Evolutionary conservation across 2,888 invertebrate species (phyloP), one percentile per base, ranked within the genome.

Genomic region (Allophyes oxyacanthae): DNA sequence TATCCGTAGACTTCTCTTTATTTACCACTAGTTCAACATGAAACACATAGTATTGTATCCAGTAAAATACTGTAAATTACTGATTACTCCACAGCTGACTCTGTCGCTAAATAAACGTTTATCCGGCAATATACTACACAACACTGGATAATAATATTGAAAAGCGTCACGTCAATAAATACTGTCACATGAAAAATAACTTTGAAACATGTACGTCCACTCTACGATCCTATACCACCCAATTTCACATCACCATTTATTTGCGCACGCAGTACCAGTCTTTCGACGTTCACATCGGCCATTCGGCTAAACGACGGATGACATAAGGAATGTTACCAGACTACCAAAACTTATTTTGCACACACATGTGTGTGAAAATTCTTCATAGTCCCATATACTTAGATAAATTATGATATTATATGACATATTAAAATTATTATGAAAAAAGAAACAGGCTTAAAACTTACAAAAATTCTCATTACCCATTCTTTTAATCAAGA

Each of bases 21-120:
- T 80, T 83, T 85, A 83, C 69, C 79, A 86, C 82, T 78, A 81
- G 79, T 81, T 77, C 84, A 83, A 83, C 82, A 82, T 83, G 79
- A 77, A 80, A 78, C 84, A 83, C 87, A 82, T 78, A 74, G 75
- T 81, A 81, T 81, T 80, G 74, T 84, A 84, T 82, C 79, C 67
- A 79, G 71, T 72, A 82, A 77, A 79, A 82, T 81, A 81, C 71
- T 81, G 69, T 79, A 79, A 82, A 77, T 77, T 83, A 79, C 79
- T 72, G 77, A 81, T 58, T 76, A 74, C 72, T 79, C 78, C 79
- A 78, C 82, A 81, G 79, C 74, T 81, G 80, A 75, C 78, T 77
- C 70, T 73, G 78, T 68, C 57, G 52, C 59, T 62, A 53, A n/a
- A 44, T 48, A 51, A 64, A 64, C 62, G 70, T 73, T 71, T 72